phyloP scores from a whole-genome alignment of 2,888 invertebrate genomes.

The Shargacucullia verbasci region DNA sequence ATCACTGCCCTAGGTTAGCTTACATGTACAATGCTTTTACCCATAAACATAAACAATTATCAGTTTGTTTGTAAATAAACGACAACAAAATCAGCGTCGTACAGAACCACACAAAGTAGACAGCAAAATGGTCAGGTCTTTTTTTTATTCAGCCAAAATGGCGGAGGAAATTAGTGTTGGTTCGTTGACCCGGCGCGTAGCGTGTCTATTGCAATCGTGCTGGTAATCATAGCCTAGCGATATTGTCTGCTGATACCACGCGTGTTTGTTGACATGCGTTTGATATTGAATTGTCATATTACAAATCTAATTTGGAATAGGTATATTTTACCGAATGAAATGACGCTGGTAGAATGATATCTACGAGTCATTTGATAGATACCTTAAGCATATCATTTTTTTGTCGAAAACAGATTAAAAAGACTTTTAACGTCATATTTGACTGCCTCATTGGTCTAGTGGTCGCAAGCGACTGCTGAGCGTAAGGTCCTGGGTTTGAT shows the following conservation, averaged over 20 bases:
- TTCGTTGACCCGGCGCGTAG: constrained; percentile 45
- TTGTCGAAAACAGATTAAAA: too few species aligned
- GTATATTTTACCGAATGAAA: too few species aligned
- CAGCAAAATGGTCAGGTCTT: constrained; percentile 48
- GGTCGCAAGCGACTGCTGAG: too few species aligned
- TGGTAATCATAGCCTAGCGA: constrained; percentile 42
- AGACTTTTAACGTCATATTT: too few species aligned
- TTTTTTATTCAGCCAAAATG: constrained; percentile 61
- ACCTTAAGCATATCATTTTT: too few species aligned
- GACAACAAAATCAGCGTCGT: not conserved
- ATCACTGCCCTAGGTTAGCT: too few species aligned
- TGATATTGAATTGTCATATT: constrained; percentile 4
- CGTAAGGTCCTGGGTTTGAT: too few species aligned
- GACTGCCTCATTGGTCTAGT: too few species aligned
- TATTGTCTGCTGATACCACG: constrained; percentile 21
- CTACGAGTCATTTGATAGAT: too few species aligned
- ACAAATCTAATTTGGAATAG: not conserved
- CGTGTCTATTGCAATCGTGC: constrained; percentile 51
- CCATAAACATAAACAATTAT: not conserved
- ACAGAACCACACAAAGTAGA: constrained; percentile 35
- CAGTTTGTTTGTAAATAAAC: constrained; percentile 23
- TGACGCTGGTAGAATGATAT: too few species aligned
- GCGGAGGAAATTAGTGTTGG: constrained; percentile 63
- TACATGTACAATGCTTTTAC: too few species aligned
- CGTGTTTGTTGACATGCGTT: constrained; percentile 27